phyloP scores from a whole-genome alignment of 23 tunicate genomes.

The Aplidium turbinatum region DNA sequence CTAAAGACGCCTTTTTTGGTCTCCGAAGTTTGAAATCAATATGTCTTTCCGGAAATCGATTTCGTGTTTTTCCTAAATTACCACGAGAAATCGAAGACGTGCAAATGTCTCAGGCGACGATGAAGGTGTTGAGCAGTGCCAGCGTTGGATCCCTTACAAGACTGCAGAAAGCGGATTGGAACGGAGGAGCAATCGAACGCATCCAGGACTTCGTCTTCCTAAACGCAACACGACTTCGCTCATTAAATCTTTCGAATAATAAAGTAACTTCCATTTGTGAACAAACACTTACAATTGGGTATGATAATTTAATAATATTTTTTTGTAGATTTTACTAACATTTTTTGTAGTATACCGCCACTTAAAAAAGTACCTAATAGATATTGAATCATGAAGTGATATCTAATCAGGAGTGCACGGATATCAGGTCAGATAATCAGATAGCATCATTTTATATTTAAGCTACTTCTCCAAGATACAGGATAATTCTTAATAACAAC shows the following conservation, averaged over 20 bases:
- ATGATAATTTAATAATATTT: no score
- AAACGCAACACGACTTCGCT: slow-evolving; percentile 8
- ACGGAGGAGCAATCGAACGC: slow-evolving; percentile 17
- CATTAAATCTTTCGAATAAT: slow-evolving; percentile 39
- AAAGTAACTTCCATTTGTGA: background rate
- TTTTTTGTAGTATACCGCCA: no score
- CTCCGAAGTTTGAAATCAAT: slow-evolving; percentile 10
- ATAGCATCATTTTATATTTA: no score
- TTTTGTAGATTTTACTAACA: no score
- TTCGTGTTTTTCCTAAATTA: slow-evolving; percentile 8
- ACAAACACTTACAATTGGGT: slow-evolving; percentile 16
- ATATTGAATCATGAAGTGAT: no score
- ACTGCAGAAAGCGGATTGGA: background rate
- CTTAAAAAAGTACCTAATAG: no score
- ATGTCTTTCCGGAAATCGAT: slow-evolving; percentile 40
- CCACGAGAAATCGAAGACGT: slow-evolving; percentile 9
- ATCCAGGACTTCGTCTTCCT: slow-evolving; percentile 16
- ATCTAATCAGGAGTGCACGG: no score
- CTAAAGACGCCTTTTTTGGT: slow-evolving; percentile 14
- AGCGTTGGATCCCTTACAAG: slow-evolving; percentile 15
- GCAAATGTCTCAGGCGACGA: slow-evolving; percentile 1
- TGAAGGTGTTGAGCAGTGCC: slow-evolving; percentile 3
- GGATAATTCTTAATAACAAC: no score
- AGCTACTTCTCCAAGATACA: no score
- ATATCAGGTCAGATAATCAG: no score